Conservation (phyloP, 2,888 invertebrate species). For the Metacarcinus magister region DNA sequence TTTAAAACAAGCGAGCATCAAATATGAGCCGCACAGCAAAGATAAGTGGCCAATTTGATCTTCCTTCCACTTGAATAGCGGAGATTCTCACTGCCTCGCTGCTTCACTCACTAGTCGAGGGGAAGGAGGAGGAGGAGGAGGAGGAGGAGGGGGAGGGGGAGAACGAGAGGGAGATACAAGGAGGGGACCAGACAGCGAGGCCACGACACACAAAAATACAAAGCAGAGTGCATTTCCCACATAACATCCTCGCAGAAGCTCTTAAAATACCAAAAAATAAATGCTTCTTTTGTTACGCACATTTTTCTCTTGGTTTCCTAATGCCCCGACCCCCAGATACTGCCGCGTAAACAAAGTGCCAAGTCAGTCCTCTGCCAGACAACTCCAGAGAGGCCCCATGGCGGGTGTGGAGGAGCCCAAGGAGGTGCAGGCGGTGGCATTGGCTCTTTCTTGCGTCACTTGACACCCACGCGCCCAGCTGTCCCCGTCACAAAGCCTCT, state of each 20-base stretch:
- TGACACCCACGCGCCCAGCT: conserved; percentile 38
- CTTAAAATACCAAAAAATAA: conserved; percentile 29
- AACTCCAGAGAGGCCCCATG: background rate
- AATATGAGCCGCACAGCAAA: background rate
- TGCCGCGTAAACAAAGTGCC: background rate
- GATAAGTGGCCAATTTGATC: conserved; percentile 41
- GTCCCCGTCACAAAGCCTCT: conserved; percentile 1
- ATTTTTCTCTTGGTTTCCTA: background rate
- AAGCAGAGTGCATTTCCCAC: background rate
- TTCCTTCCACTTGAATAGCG: conserved; percentile 36
- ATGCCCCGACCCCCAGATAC: background rate
- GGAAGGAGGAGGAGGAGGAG: background rate
- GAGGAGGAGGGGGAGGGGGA: background rate
- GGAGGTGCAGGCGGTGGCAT: background rate
- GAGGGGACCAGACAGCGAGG: background rate
- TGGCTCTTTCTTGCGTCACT: background rate
- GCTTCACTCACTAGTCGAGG: background rate
- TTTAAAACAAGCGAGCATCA: background rate
- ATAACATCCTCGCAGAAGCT: background rate
- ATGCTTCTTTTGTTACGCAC: background rate
- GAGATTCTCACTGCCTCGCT: conserved; percentile 37
- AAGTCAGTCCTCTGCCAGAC: background rate
- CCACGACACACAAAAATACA: background rate
- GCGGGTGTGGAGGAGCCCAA: background rate
- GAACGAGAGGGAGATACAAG: no score